phyloP scores from a whole-genome alignment of 2,888 invertebrate genomes.

The Heliothis peltigera region DNA sequence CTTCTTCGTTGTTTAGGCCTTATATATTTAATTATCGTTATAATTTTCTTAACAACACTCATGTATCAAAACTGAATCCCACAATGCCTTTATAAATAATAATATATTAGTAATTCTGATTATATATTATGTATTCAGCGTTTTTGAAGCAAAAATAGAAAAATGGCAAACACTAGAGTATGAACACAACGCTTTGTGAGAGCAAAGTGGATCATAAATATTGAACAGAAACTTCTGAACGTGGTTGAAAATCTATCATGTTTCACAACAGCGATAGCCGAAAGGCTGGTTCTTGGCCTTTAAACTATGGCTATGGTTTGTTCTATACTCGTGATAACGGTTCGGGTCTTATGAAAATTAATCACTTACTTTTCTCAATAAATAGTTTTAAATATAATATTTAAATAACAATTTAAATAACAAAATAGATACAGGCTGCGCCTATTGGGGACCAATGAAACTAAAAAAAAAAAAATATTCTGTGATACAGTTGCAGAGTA shows the following conservation, averaged over 20 bases:
- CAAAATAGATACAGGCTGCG: no score
- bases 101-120: constrained; percentile 7
- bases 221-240: constrained; percentile 66
- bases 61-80: neutral
- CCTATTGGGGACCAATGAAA: no score
- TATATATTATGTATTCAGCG: constrained; percentile 19
- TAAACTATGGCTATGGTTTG: neutral
- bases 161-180: constrained; percentile 60
- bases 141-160: constrained; percentile 56
- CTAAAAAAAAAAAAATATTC: no score
- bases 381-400: neutral
- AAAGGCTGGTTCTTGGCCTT: constrained; percentile 13
- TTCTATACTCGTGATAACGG: neutral
- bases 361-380: neutral
- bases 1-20: no score
- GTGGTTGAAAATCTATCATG: constrained; percentile 54
- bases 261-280: constrained; percentile 33
- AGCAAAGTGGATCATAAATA: constrained; percentile 70
- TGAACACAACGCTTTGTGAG: constrained; percentile 64
- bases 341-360: neutral
- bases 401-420: no score
- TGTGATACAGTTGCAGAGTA: no score
- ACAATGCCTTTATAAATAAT: neutral
- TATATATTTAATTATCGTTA: no score
- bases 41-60: no score